phyloP scores from a whole-genome alignment of 2,888 invertebrate genomes.

The Timandra comae region DNA sequence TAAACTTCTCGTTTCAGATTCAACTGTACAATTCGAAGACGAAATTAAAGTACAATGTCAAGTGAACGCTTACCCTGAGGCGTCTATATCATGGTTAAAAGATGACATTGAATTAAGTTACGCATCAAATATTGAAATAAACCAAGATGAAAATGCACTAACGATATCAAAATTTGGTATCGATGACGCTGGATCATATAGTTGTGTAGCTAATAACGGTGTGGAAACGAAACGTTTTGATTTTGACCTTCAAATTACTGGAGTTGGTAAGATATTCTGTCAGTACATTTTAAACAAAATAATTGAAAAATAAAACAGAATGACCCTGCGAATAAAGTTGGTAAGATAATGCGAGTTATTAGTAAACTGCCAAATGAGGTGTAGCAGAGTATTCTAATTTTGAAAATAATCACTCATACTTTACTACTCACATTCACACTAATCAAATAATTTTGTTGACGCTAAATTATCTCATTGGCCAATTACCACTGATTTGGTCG shows the following conservation, averaged over 20 bases:
- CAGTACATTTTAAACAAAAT: too few species aligned
- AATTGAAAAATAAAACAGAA: too few species aligned
- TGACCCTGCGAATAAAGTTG: too few species aligned
- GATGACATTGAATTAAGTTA: constrained; percentile 36
- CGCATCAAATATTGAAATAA: constrained; percentile 26
- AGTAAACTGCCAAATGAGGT: too few species aligned
- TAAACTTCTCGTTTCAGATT: too few species aligned
- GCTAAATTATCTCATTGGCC: too few species aligned
- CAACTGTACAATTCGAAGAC: constrained; percentile 42
- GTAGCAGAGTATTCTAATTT: too few species aligned
- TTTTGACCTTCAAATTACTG: constrained; percentile 42
- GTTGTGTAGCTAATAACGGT: constrained; percentile 41
- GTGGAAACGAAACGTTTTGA: constrained; percentile 24
- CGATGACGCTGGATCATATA: constrained; percentile 44
- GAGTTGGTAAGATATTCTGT: constrained; percentile 43
- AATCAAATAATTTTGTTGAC: too few species aligned
- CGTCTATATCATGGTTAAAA: constrained; percentile 46
- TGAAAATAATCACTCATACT: too few species aligned
- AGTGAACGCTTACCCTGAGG: constrained; percentile 53
- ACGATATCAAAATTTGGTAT: constrained; percentile 46
- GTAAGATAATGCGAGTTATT: too few species aligned
- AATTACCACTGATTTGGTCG: too few species aligned
- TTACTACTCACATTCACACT: too few species aligned
- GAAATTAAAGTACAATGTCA: constrained; percentile 46
- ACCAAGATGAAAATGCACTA: constrained; percentile 32